phyloP scores from a whole-genome alignment of 2,797 vertebrate species.

The Enteromius unitaeniatus region DNA sequence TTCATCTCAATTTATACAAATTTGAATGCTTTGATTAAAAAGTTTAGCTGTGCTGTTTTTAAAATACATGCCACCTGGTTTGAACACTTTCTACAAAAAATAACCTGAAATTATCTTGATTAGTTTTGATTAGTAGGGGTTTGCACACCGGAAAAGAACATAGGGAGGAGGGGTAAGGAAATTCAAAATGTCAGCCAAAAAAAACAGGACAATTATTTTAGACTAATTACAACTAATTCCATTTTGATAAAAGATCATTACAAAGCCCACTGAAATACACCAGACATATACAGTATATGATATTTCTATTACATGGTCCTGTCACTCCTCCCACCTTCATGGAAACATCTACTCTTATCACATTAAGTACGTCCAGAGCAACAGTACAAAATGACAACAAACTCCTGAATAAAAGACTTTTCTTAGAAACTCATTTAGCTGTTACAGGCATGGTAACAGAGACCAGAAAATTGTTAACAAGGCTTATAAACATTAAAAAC shows the following conservation, averaged over 20 bases:
- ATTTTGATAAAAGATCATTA: conserved; percentile 18
- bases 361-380: not conserved
- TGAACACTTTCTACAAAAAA: not conserved
- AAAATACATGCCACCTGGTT: not conserved
- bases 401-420: not conserved
- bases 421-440: not conserved
- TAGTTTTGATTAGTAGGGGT: not conserved
- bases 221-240: not conserved
- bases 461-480: not conserved
- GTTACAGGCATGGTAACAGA: not conserved
- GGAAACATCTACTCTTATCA: not conserved
- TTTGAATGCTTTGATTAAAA: not conserved
- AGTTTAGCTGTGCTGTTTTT: not conserved
- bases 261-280: not conserved
- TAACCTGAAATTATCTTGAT: not conserved
- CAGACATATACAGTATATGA: no score
- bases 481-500: not conserved
- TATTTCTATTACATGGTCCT: not conserved
- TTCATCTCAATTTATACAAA: not conserved
- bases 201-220: not conserved
- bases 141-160: not conserved
- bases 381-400: not conserved
- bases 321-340: not conserved
- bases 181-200: not conserved
- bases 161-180: not conserved